Evolutionary conservation across 2,888 invertebrate genomes (phyloP).

Genomic region (Acleris holmiana): DNA sequence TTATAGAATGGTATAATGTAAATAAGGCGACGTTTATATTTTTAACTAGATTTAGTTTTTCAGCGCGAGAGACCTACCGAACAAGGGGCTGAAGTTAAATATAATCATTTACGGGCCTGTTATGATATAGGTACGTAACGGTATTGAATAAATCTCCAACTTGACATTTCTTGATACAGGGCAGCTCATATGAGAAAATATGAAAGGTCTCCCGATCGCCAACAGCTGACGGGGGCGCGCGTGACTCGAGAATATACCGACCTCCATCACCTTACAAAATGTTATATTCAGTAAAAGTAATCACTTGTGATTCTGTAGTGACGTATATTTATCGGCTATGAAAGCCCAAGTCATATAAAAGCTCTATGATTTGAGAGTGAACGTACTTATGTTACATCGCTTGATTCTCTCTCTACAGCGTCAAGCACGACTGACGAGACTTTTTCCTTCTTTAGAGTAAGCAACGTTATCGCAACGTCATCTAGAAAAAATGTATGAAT

Average conservation of each 20-base stretch:
- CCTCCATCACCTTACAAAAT: constrained; percentile 34
- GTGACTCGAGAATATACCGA: constrained; percentile 30
- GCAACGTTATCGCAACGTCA: too few relatives aligned
- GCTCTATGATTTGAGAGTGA: not conserved
- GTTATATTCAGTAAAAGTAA: constrained; percentile 36
- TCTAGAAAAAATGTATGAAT: too few relatives aligned
- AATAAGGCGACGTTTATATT: too few relatives aligned
- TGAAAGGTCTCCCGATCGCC: constrained; percentile 35
- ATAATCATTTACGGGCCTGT: not conserved
- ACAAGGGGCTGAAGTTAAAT: too few relatives aligned
- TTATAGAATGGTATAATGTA: too few relatives aligned
- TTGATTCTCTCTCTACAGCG: too few relatives aligned
- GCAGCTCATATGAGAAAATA: constrained; percentile 35
- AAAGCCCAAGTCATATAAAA: constrained; percentile 4
- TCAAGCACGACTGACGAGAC: too few relatives aligned
- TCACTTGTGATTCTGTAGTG: constrained; percentile 26
- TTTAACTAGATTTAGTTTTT: too few relatives aligned
- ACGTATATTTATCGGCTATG: constrained; percentile 26
- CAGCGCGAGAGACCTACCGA: too few relatives aligned
- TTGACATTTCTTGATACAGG: constrained; percentile 37
- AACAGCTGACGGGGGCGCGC: constrained; percentile 33
- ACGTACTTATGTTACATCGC: too few relatives aligned
- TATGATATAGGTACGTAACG: constrained; percentile 12
- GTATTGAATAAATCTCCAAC: constrained; percentile 33
- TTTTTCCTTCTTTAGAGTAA: too few relatives aligned